Base-by-base conservation (phyloP, 2,113 vertebrate genomes). In the Murina feae region DNA sequence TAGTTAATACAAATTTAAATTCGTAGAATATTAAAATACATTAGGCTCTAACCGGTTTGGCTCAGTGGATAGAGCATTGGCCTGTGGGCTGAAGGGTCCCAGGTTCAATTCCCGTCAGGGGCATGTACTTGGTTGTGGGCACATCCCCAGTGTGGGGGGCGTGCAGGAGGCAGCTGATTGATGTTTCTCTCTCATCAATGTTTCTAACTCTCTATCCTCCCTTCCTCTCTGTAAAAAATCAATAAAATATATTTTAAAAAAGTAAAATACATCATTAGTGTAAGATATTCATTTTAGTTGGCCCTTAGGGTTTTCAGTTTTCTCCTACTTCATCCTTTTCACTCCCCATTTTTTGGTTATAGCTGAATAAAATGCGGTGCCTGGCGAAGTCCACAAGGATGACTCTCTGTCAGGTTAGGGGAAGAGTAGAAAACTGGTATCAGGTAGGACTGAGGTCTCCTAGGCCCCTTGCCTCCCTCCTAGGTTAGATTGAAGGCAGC, bases 401-500 rank as follows among this genome's bases (percentile, higher is more conserved):
- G 12, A 28, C 63, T 16, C 1, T 55, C 35, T 71, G 66, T 58
- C 51, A 13, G 8, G 4, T 66, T 66, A 39, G 17, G 53, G 58
- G 53, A 49, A 32, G 18, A 21, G 21, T 18, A 11, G 71, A 42
- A 35, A 71, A 35, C 18, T 65, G 39, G 28, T 8, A 2, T 55
- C 18, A 0, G 1, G 17, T 23, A 11, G 25, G 17, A 4, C 32
- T 6, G 2, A 37, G 10, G 9, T 28, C 7, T n/a, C 42, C 55
- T 18, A 10, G 13, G 37, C 69, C 23, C 47, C 30, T 7, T 5
- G 21, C 5, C 30, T 47, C 74, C 32, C 13, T 37, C 14, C 32
- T 10, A n/a, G 2, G 10, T 32, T 39, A 87, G 21, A n/a, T 32
- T 3, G 14, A 58, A 37, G 76, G 30, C 81, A 79, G 30, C 35